Percentiles rank a stretch among this genome's conserved stretches.
phyloP scores from a whole-genome alignment of 1,140 invertebrate species.

The Drosophila parabipectinata region DNA sequence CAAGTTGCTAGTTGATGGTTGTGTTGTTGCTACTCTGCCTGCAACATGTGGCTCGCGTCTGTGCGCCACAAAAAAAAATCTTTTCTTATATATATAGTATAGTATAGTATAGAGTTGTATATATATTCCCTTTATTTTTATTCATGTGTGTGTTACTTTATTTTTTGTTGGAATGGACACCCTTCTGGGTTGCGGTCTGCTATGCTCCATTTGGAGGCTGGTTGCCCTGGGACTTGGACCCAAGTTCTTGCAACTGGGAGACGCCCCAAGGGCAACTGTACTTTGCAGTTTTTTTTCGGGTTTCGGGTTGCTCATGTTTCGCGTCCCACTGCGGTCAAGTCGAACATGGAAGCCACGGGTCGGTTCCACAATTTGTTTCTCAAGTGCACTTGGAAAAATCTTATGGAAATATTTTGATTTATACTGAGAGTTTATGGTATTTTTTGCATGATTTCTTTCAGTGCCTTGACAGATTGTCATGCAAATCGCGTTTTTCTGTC shows the following conservation, averaged over 20 bases:
- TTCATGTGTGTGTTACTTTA: not conserved
- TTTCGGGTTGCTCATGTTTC: slow-evolving; percentile 2
- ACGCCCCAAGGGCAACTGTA: slow-evolving; percentile 6
- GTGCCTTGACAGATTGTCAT: slow-evolving; percentile 28
- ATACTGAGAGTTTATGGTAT: too few relatives aligned
- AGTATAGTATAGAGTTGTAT: not conserved
- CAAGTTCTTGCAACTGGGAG: not conserved
- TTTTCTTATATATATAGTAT: not conserved
- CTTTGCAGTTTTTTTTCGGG: not conserved
- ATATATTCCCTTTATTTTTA: not conserved
- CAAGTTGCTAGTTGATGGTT: slow-evolving; percentile 3
- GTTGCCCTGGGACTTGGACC: not conserved
- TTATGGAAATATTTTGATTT: too few relatives aligned
- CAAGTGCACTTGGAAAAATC: not conserved
- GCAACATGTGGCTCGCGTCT: slow-evolving; percentile 53
- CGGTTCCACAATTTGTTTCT: not conserved
- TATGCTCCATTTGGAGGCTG: not conserved
- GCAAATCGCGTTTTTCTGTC: slow-evolving; percentile 44
- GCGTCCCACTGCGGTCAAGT: slow-evolving; percentile 9
- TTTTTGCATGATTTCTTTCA: not conserved
- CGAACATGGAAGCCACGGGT: slow-evolving; percentile 1
- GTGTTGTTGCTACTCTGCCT: not conserved
- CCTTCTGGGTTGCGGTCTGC: not conserved
- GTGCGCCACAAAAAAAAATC: not conserved
- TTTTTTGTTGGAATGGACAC: not conserved